Base-by-base conservation (phyloP, 2,888 invertebrate species). In the Lepetodrilus schrolli region DNA sequence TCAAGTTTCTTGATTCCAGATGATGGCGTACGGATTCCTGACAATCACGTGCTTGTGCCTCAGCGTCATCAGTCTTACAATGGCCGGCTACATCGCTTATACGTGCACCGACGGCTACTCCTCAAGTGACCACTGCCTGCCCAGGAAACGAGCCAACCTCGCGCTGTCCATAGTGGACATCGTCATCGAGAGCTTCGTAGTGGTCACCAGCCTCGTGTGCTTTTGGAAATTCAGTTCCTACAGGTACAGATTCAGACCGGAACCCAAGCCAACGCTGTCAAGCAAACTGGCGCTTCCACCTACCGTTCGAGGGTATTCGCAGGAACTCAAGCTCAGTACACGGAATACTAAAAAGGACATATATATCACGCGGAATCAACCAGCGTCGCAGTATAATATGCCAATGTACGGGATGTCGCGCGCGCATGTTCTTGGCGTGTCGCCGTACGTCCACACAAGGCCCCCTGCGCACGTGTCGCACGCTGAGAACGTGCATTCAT, bases 161-260 rank as follows among this genome's bases (percentile, higher is more conserved):
- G 68, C 68, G 1, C 68, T 68, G 10, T 8, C 43, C 38, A 38
- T 71, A 23, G 26, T 51, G n/a, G 58, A 51, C 71, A 13, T 71
- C 21, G 43, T 71, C 38, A 23, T 71, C n/a, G 43, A 51, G 51
- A 37, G 36, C 43, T 38, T 58, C 38, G 23, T 71, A 23, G 10
- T 50, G 7, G 43, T 43, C 38, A 26, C 49, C 38, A 38, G 36
- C 21, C 37, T 71, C 23, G 4, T 71, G 7, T 17, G 36, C 36
- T 23, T 71, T 43, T 68, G 68, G 68, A 47, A 30, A n/a, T 68
- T 47, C 1, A 26, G 43, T 17, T 23, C 43, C 68, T 68, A 47
- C 26, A 38, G 47, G 26, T 68, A 21, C 13, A 47, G 26, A 1
- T 68, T 68, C n/a, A 8, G 43, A n/a, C n/a, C n/a, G n/a, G n/a